These are phyloP conservation scores for Mastomys natalensis DNA, from an alignment of 2,113 vertebrate genomes.

Conservation along the genomic window DNA sequence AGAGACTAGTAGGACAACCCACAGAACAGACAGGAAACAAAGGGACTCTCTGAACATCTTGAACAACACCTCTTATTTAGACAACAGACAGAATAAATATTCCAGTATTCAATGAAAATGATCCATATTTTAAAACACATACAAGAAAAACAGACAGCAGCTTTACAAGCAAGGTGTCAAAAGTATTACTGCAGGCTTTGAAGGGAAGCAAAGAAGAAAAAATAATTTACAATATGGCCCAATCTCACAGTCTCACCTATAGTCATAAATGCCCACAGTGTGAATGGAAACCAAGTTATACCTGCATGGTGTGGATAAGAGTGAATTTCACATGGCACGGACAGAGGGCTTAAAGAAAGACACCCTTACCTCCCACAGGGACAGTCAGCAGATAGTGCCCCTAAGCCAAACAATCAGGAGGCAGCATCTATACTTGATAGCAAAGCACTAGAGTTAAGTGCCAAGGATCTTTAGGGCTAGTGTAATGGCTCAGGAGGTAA, in stretches of 20 bases:
- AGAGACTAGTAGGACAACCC: neutral
- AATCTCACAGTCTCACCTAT: neutral
- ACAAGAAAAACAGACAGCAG: neutral
- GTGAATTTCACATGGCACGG: neutral
- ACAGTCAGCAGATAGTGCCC: neutral
- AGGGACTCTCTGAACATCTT: neutral
- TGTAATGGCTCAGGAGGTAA: neutral
- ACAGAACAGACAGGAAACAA: neutral
- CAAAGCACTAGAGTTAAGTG: neutral
- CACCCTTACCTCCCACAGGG: neutral
- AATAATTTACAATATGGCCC: neutral
- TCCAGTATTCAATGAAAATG: neutral
- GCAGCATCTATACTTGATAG: too few relatives aligned
- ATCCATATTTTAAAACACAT: neutral
- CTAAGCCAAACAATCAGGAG: neutral
- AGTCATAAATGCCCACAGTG: neutral
- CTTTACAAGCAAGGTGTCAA: neutral
- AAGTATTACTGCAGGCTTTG: neutral
- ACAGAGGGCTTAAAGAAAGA: neutral
- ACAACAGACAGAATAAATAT: slow-evolving; percentile 11
- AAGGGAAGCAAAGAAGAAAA: neutral
- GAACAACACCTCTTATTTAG: neutral
- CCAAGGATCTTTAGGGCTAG: too few relatives aligned
- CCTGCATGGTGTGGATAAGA: neutral
- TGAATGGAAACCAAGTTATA: neutral